Base-by-base conservation (phyloP, 2,113 vertebrate genomes). In the Toxotes chatareus region DNA sequence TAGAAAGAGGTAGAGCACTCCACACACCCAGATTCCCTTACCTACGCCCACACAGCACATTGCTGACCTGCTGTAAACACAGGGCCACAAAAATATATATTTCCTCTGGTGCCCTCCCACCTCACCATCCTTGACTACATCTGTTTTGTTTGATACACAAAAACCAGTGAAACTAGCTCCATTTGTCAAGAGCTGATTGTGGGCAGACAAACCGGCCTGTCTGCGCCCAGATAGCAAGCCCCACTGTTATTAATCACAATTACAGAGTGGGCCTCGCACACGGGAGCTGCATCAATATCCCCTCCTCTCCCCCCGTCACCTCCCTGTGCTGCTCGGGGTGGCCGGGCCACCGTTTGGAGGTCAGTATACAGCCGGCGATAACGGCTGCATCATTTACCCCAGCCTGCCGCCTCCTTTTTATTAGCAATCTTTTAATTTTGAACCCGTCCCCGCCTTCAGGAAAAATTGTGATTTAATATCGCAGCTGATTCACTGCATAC, bases 241-340 rank as follows among this genome's bases (percentile, higher is more conserved):
- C 95, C 95, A 93, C 96, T 88, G 94, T 96, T 97, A 99, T 99
- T 98, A 99, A 99, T 99, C 98, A 99, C 97, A 99, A 99, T 99
- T 99, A 99, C 95, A 97, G 93, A 97, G 94, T 93, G 94, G 96
- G 96, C 94, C 93, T 90, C 87, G 94, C 93, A 86, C 95, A 91
- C 92, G 89, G 94, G 95, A 95, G 96, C 93, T 92, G 87, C 95
- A 96, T 95, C 94, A 95, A 95, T 96, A 96, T 94, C 95, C 94
- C 93, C 88, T 80, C 91, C 93, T 62, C 91, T 89, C 70, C 51
- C 59, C 70, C 91, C 77, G 87, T 75, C 96, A 91, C 91, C 90
- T 86, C 94, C 91, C 92, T 75, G 68, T 84, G 89, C 85, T 51
- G 90, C 86, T 90, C 74, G 86, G 93, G 94, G 92, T 94, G 90